A percentile compares a stretch with the other conserved stretches of the same genome.
These are phyloP conservation scores for Phaetusa simplex DNA, from an alignment of 2,113 vertebrate species.

Conservation along the genomic window DNA sequence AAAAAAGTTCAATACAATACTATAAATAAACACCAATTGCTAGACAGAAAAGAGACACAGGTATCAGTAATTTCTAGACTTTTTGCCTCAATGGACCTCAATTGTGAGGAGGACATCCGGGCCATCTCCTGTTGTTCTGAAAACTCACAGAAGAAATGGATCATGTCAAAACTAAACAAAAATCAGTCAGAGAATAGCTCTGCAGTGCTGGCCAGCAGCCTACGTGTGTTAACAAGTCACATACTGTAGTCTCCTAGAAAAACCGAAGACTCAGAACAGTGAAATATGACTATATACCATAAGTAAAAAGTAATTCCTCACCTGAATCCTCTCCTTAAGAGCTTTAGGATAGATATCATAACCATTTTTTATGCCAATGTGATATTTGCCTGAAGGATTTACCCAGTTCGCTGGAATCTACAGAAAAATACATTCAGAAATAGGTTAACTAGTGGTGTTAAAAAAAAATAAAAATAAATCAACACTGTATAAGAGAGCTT, in stretches of 20 bases:
- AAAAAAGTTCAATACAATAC: not conserved
- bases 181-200: not conserved
- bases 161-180: not conserved
- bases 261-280: not conserved
- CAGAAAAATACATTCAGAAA: not conserved
- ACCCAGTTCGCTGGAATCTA: slow-evolving; percentile 90
- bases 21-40: not conserved
- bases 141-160: not conserved
- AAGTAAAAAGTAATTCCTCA: slow-evolving; percentile 49
- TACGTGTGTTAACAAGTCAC: not conserved
- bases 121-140: not conserved
- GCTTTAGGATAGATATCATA: slow-evolving; percentile 98
- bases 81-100: not conserved
- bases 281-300: not conserved
- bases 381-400: slow-evolving; percentile 93
- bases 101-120: not conserved
- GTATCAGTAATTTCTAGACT: not conserved
- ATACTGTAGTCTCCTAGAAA: not conserved
- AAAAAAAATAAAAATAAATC: not conserved
- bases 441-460: not conserved
- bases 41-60: not conserved
- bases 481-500: not conserved
- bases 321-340: slow-evolving; percentile 97
- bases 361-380: slow-evolving; percentile 96
- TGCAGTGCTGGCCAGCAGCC: not conserved